phyloP scores from a whole-genome alignment of 2,888 invertebrate genomes.

The Acleris holmiana region DNA sequence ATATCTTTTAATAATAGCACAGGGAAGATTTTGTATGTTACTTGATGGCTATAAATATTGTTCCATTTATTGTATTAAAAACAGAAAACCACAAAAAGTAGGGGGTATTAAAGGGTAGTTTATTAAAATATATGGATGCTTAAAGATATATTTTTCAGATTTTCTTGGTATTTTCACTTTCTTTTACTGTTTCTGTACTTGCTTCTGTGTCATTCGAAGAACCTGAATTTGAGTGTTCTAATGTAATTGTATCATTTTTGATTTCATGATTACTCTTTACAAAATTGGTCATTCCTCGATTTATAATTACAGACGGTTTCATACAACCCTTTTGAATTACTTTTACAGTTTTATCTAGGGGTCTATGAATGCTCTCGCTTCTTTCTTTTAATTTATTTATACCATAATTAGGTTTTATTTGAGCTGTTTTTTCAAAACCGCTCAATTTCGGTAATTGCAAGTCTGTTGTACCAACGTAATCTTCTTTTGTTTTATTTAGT shows the following conservation, averaged over 20 bases:
- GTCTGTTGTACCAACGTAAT: slow-evolving; percentile 72
- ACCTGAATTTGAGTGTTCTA: slow-evolving; percentile 84
- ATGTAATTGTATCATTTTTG: slow-evolving; percentile 58
- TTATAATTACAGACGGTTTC: slow-evolving; percentile 62
- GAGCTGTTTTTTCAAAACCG: slow-evolving; percentile 68
- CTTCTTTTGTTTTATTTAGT: slow-evolving; percentile 61
- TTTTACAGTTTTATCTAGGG: slow-evolving; percentile 74
- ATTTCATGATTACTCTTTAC: slow-evolving; percentile 53
- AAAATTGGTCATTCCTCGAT: slow-evolving; percentile 54
- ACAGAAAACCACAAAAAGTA: too few species aligned
- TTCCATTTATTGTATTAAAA: too few species aligned
- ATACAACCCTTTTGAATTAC: slow-evolving; percentile 65
- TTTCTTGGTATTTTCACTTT: too few species aligned
- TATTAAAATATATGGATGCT: too few species aligned
- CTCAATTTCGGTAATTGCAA: slow-evolving; percentile 68
- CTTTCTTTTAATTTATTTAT: slow-evolving; percentile 72
- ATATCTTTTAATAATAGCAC: too few species aligned
- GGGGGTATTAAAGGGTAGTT: too few species aligned
- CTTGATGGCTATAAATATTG: too few species aligned
- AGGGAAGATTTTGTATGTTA: too few species aligned
- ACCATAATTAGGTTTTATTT: slow-evolving; percentile 76
- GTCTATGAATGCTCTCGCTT: slow-evolving; percentile 74
- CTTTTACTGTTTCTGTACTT: too few species aligned
- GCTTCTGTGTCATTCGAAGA: slow-evolving; percentile 81
- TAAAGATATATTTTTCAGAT: too few species aligned